These are phyloP conservation scores for Phlogophora meticulosa DNA, from an alignment of 2,888 invertebrate genomes.

Conservation along the genomic window DNA sequence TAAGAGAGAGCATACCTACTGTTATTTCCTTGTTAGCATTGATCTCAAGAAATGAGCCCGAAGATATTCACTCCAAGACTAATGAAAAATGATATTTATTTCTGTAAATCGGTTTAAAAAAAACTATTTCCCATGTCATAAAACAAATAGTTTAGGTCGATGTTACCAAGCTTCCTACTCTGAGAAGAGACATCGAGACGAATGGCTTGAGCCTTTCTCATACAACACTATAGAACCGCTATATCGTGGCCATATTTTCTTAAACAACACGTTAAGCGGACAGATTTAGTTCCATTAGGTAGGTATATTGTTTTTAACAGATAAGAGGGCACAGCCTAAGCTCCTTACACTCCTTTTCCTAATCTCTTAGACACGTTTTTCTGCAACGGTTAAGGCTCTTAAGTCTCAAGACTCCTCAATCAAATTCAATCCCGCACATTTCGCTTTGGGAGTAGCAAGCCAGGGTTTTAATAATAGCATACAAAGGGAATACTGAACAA, in stretches of 20 bases:
- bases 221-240: too few relatives aligned
- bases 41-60: too few relatives aligned
- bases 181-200: too few relatives aligned
- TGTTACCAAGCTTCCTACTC: too few relatives aligned
- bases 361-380: background rate
- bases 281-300: background rate
- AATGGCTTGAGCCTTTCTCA: too few relatives aligned
- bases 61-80: too few relatives aligned
- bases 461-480: slow-evolving; percentile 35
- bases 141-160: too few relatives aligned
- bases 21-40: too few relatives aligned
- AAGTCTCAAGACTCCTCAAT: slow-evolving; percentile 19
- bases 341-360: background rate
- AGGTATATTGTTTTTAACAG: background rate
- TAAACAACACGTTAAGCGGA: background rate
- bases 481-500: slow-evolving; percentile 41
- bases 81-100: too few relatives aligned
- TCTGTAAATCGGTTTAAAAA: too few relatives aligned
- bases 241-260: background rate
- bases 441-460: slow-evolving; percentile 15
- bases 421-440: slow-evolving; percentile 30
- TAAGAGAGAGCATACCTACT: too few relatives aligned
- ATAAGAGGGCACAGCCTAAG: background rate
- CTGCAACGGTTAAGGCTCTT: background rate
- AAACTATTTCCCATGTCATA: too few relatives aligned